Conservation (phyloP, 2,797 vertebrate genomes). For the Menidia menidia region DNA sequence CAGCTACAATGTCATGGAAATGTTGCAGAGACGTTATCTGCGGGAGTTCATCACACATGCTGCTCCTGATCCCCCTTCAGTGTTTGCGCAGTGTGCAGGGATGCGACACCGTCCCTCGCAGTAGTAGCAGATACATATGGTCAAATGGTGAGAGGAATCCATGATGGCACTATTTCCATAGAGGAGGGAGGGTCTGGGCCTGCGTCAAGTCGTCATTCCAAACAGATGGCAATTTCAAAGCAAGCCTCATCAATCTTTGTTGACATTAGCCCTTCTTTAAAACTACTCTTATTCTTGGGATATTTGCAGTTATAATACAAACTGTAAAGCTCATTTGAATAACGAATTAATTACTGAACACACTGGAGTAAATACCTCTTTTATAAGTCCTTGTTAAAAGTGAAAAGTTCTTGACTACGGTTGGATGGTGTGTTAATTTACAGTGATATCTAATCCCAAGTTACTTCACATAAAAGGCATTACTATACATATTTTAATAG, state of each 20-base stretch:
- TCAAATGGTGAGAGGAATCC: constrained; percentile 49
- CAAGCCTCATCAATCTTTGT: constrained; percentile 86
- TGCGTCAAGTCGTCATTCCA: constrained; percentile 74
- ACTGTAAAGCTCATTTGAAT: constrained; percentile 88
- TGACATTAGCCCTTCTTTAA: constrained; percentile 83
- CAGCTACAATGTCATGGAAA: constrained; percentile 84
- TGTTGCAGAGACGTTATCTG: constrained; percentile 80
- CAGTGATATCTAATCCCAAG: constrained; percentile 90
- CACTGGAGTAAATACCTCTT: constrained; percentile 89
- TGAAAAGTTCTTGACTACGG: constrained; percentile 88
- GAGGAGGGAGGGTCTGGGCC: constrained; percentile 33
- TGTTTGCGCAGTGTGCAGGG: constrained; percentile 56
- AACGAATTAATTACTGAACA: constrained; percentile 92
- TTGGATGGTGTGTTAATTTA: constrained; percentile 91
- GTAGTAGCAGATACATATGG: constrained; percentile 56
- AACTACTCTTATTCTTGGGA: constrained; percentile 85
- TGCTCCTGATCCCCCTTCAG: constrained; percentile 85
- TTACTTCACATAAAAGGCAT: constrained; percentile 87
- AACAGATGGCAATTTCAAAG: constrained; percentile 84
- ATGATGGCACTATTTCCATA: constrained; percentile 58
- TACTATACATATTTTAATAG: constrained; percentile 91
- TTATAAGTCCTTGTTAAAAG: constrained; percentile 93
- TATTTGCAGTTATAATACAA: constrained; percentile 89
- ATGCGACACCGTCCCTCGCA: constrained; percentile 22
- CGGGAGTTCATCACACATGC: constrained; percentile 82